These are phyloP conservation scores for Epinotia ramella DNA, from an alignment of 2,888 invertebrate species.

Conservation along the genomic window DNA sequence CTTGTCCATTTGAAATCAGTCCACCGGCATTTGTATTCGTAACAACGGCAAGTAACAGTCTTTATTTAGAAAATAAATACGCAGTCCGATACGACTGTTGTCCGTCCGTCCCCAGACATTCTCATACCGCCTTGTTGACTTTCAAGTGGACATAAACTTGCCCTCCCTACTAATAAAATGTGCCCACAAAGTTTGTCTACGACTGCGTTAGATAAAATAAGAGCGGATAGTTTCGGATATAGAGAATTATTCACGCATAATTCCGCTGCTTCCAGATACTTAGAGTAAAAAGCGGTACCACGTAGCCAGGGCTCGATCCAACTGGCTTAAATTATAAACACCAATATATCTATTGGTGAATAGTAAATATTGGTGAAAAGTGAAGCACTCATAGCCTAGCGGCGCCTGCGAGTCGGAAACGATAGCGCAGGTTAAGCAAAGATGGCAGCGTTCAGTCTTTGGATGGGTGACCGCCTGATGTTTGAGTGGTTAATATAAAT, in stretches of 20 bases:
- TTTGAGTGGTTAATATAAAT: too few species aligned
- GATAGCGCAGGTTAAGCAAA: too few species aligned
- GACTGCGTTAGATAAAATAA: constrained; percentile 24
- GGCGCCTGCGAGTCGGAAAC: too few species aligned
- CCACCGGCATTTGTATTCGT: background rate
- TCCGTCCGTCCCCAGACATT: constrained; percentile 24
- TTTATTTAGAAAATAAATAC: constrained; percentile 20
- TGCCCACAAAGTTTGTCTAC: constrained; percentile 38
- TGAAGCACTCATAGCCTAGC: too few species aligned
- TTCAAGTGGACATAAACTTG: constrained; percentile 45
- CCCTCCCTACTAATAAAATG: constrained; percentile 46
- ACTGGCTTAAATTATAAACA: too few species aligned
- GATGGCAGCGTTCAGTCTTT: too few species aligned
- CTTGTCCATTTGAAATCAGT: background rate
- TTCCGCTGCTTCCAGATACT: background rate
- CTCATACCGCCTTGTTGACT: constrained; percentile 43
- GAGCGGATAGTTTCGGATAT: background rate
- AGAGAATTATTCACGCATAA: background rate
- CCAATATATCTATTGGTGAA: too few species aligned
- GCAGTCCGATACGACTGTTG: background rate
- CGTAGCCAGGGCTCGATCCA: too few species aligned
- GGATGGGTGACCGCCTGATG: too few species aligned
- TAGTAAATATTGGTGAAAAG: too few species aligned
- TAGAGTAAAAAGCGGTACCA: too few species aligned
- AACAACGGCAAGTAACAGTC: background rate